A percentile compares a stretch with the other conserved stretches of the same genome.
Evolutionary conservation across 2,113 vertebrate genomes (phyloP).

Genomic region (Tragelaphus scriptus): DNA sequence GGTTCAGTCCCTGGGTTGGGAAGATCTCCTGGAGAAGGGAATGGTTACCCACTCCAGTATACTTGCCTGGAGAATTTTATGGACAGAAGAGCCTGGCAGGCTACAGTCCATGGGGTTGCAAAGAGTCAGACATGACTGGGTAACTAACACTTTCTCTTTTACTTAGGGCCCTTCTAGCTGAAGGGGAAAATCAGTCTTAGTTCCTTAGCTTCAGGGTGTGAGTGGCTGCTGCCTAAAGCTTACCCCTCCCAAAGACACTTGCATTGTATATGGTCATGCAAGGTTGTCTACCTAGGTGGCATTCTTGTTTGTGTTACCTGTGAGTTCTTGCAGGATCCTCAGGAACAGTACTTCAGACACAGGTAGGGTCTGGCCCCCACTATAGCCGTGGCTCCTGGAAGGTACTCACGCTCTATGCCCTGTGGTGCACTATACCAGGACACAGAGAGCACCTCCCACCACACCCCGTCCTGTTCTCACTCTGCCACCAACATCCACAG

Average conservation of each 20-base stretch:
- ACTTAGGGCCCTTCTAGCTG: background rate
- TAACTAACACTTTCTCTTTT: background rate
- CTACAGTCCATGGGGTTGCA: background rate
- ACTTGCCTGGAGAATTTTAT: background rate
- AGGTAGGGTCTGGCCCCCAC: background rate
- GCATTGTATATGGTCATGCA: background rate
- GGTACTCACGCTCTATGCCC: background rate
- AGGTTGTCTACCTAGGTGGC: background rate
- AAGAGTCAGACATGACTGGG: background rate
- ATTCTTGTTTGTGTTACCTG: background rate
- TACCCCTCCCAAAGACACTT: background rate
- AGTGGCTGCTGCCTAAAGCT: background rate
- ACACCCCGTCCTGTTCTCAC: background rate
- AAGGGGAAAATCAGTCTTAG: background rate
- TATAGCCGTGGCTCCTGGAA: background rate
- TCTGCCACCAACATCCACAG: too few species aligned
- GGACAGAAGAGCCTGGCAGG: background rate
- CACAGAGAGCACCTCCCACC: background rate
- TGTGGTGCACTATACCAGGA: background rate
- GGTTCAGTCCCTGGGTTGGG: background rate
- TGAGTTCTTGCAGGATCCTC: background rate
- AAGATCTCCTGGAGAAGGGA: background rate
- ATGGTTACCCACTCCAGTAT: background rate
- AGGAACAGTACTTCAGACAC: background rate
- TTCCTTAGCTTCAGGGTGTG: fast-evolving